Conservation (phyloP, 1,140 invertebrate genomes). For the Brachionus rubens region DNA sequence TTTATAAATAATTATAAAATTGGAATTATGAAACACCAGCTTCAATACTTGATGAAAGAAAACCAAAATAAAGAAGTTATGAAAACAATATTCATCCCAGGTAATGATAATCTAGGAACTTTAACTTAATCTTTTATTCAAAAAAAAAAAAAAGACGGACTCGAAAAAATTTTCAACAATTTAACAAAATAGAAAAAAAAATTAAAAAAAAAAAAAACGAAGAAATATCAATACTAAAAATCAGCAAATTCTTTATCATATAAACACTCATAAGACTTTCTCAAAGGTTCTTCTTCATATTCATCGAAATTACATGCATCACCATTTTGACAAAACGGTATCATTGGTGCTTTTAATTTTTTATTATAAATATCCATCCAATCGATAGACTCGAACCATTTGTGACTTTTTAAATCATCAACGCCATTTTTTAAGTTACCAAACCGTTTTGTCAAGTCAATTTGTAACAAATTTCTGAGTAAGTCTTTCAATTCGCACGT, state of each 20-base stretch:
- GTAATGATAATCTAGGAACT: too few species aligned
- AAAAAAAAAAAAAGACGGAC: too few species aligned
- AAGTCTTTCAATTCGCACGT: slow-evolving; percentile 77
- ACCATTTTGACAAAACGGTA: background rate
- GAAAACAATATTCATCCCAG: too few species aligned
- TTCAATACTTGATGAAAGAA: too few species aligned
- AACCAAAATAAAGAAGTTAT: too few species aligned
- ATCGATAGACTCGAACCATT: slow-evolving; percentile 5
- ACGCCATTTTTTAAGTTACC: slow-evolving; percentile 15
- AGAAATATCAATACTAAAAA: background rate
- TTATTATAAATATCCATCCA: slow-evolving; percentile 29
- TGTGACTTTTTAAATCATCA: background rate
- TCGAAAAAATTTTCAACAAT: too few species aligned
- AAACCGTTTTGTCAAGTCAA: slow-evolving; percentile 11
- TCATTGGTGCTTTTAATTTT: background rate
- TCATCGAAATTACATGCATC: background rate
- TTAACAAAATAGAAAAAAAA: too few species aligned
- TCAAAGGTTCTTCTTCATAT: background rate
- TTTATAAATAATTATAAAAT: too few species aligned
- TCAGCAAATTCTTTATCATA: slow-evolving; percentile 12
- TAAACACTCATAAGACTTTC: background rate
- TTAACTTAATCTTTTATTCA: too few species aligned
- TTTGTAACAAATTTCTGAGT: background rate
- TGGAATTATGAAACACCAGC: too few species aligned
- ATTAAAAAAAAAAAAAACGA: background rate